Conservation (phyloP, 2,888 invertebrate species). For the Steinernema hermaphroditum region DNA sequence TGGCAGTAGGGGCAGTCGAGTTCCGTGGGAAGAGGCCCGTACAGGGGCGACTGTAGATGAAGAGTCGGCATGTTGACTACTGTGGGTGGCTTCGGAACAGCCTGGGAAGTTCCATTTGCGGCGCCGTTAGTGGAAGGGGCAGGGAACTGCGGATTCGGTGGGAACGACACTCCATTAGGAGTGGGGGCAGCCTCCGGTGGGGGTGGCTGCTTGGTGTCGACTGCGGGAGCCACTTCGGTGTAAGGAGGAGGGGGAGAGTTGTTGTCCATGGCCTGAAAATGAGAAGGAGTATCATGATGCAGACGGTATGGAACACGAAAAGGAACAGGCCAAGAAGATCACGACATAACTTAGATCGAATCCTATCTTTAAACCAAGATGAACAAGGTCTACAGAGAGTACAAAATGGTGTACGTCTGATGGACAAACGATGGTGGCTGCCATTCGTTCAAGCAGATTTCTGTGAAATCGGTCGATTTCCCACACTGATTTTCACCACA, state of each 20-base stretch:
- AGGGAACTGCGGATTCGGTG: slow-evolving; percentile 8
- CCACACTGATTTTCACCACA: no score
- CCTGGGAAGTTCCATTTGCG: slow-evolving; percentile 37
- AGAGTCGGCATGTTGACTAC: slow-evolving; percentile 57
- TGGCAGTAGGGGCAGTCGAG: slow-evolving; percentile 63
- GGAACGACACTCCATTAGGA: background rate
- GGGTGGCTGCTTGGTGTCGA: background rate
- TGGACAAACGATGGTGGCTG: no score
- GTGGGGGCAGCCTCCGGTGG: background rate
- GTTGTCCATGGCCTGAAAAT: background rate
- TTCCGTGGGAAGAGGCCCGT: slow-evolving; percentile 58
- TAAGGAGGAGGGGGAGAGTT: slow-evolving; percentile 25
- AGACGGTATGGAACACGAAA: no score
- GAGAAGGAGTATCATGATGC: no score
- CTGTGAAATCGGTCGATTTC: no score
- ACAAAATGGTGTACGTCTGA: no score
- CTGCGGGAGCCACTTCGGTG: background rate
- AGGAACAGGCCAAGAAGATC: no score
- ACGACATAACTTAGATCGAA: no score
- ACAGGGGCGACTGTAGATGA: slow-evolving; percentile 35
- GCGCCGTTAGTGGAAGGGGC: background rate
- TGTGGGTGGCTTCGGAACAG: slow-evolving; percentile 63
- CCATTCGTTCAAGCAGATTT: no score
- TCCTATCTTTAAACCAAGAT: no score
- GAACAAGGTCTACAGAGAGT: no score